Conservation (phyloP, 2,888 invertebrate genomes). For the Brachypterus glaber region DNA sequence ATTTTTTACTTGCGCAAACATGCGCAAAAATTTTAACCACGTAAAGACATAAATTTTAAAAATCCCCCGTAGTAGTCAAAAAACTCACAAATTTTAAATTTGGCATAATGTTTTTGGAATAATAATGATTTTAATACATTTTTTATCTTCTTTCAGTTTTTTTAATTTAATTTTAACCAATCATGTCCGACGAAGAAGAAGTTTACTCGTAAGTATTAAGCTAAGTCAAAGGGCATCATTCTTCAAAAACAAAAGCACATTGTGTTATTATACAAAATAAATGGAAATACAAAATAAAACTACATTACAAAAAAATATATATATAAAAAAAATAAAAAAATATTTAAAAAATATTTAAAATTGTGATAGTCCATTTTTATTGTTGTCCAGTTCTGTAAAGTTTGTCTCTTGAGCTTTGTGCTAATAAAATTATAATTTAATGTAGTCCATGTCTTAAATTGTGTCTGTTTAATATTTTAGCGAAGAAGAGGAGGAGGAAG, state of each 20-base stretch:
- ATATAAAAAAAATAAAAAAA: neutral
- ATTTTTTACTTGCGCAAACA: no score
- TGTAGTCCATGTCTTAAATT: conserved; percentile 20
- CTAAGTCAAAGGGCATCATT: conserved; percentile 2
- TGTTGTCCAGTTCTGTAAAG: conserved; percentile 13
- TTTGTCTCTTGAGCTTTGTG: conserved; percentile 24
- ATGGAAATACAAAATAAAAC: neutral
- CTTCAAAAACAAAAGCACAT: neutral
- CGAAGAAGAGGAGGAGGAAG: conserved; percentile 70
- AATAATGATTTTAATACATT: no score
- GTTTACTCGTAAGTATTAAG: conserved; percentile 81
- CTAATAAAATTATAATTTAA: conserved; percentile 23
- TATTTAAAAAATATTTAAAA: no score
- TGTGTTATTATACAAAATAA: no score
- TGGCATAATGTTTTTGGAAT: no score
- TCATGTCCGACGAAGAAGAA: conserved; percentile 92
- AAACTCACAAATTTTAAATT: no score
- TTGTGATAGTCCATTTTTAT: no score
- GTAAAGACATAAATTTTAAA: no score
- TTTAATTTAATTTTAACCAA: no score
- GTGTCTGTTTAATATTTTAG: conserved; percentile 40
- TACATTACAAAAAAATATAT: neutral
- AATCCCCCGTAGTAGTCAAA: no score
- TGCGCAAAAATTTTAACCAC: no score
- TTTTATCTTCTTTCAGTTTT: no score